phyloP scores from a whole-genome alignment of 2,113 vertebrate species.

The Cryptomyrus ogoouensis region DNA sequence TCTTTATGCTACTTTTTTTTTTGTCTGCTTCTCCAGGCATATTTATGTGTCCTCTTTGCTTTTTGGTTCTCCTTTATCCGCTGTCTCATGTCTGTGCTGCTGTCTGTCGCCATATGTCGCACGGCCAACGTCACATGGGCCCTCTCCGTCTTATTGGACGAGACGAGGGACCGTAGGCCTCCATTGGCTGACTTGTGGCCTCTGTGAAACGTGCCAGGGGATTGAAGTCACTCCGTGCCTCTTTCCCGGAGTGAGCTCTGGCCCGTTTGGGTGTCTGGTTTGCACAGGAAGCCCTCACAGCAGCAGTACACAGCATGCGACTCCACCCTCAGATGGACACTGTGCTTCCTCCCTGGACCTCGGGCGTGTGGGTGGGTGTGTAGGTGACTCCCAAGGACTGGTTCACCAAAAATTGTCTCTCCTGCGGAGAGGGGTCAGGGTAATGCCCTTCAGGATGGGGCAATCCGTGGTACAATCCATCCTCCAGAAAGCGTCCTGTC shows the following conservation, averaged over 20 bases:
- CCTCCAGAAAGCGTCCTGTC: neutral
- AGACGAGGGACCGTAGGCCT: neutral
- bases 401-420: neutral
- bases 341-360: neutral
- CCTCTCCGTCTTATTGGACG: neutral
- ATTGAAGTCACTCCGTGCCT: neutral
- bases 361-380: neutral
- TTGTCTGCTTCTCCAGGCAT: neutral
- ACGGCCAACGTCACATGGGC: neutral
- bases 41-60: conserved; percentile 41
- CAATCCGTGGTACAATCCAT: neutral
- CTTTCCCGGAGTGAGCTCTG: neutral
- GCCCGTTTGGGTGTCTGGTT: neutral
- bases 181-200: neutral
- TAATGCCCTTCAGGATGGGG: neutral
- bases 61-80: conserved; percentile 33
- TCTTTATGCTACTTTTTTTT: neutral
- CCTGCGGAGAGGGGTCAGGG: neutral
- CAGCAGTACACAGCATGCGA: too few species aligned
- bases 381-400: neutral
- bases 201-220: neutral
- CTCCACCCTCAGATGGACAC: neutral
- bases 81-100: neutral
- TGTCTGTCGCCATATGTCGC: neutral
- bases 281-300: neutral